Evolutionary conservation across 2,113 vertebrate species (phyloP).

Genomic region (Delphinus delphis): DNA sequence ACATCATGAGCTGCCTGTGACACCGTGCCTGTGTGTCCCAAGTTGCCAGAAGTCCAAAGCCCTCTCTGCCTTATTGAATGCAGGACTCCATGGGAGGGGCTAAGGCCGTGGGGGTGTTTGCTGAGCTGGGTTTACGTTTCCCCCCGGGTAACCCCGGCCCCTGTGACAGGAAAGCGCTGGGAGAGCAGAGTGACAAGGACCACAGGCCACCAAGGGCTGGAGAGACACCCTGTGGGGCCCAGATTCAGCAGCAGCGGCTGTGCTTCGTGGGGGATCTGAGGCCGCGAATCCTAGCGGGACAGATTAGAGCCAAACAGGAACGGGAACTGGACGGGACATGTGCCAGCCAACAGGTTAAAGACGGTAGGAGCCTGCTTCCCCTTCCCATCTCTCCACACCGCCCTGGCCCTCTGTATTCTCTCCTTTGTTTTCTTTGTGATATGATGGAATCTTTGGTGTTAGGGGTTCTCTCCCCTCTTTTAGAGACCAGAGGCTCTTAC

Average conservation of each 20-base stretch:
- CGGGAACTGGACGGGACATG: conserved; percentile 88
- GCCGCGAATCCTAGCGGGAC: conserved; percentile 88
- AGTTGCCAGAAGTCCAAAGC: background rate
- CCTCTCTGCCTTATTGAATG: background rate
- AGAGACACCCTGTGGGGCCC: conserved; percentile 74
- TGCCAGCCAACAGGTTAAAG: conserved; percentile 86
- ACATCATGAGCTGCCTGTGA: conserved; percentile 67
- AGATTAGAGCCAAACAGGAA: conserved; percentile 87
- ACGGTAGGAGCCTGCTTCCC: conserved; percentile 85
- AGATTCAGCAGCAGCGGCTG: conserved; percentile 86
- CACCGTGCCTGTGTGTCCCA: conserved; percentile 36
- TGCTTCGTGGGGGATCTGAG: conserved; percentile 87
- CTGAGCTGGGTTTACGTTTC: conserved; percentile 7
- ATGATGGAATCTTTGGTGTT: conserved; percentile 42
- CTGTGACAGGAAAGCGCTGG: conserved; percentile 74
- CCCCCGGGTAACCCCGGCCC: conserved; percentile 52
- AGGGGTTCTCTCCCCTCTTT: conserved; percentile 40
- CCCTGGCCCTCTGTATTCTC: conserved; percentile 44
- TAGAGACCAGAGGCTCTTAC: conserved; percentile 3
- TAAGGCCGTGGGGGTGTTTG: background rate
- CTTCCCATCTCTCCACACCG: background rate
- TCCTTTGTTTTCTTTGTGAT: conserved; percentile 33
- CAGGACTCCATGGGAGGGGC: background rate
- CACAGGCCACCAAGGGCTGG: conserved; percentile 72
- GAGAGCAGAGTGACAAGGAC: conserved; percentile 71